Evolutionary conservation across 2,113 vertebrate species (phyloP), one percentile per base, ranked within the genome.

Genomic region (Paratilapia polleni): DNA sequence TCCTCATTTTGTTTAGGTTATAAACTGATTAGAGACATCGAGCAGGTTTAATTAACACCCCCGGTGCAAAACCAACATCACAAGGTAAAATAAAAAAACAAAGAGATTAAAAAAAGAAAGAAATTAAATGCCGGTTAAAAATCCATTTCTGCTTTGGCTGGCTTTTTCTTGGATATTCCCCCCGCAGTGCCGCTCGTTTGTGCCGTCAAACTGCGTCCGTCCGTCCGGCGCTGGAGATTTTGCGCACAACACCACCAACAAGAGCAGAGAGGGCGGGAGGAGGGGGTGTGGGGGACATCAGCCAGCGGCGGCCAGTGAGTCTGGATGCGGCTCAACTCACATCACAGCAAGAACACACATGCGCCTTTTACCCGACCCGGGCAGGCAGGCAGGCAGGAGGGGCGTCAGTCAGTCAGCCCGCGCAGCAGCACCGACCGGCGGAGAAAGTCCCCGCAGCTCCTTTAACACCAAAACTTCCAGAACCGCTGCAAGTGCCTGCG

Each of bases 1-100:
- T 97, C 97, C 97, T 97, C 98, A 99, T 99, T 96, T 98, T 97
- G 96, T 94, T 97, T 92, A 84, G 95, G 88, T 97, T 96, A 94
- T 91, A 92, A 94, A 96, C 95, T 96, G 95, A 95, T 96, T 95
- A 97, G 95, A 97, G 95, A 95, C 97, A 98, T 98, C 88, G 96
- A 97, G 96, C 95, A 95, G 93, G 93, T 94, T 90, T 83, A 75
- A 82, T 85, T 52, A 88, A 89, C 79, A 88, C 78, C 82, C 81
- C 87, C 68, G 61, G 90, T 86, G 87, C 87, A 83, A 76, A 19
- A 82, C 89, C 93, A 88, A 82, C 91, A 93, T 93, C 85, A 73
- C 76, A 24, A 79, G 82, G 82, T 12, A 43, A 63, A 59, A 28
- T 31, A 54, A 84, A 78, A 5, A 22, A 62, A 73, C 5, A 83